phyloP scores from a whole-genome alignment of 2,797 vertebrate species.

The Paguma larvata region DNA sequence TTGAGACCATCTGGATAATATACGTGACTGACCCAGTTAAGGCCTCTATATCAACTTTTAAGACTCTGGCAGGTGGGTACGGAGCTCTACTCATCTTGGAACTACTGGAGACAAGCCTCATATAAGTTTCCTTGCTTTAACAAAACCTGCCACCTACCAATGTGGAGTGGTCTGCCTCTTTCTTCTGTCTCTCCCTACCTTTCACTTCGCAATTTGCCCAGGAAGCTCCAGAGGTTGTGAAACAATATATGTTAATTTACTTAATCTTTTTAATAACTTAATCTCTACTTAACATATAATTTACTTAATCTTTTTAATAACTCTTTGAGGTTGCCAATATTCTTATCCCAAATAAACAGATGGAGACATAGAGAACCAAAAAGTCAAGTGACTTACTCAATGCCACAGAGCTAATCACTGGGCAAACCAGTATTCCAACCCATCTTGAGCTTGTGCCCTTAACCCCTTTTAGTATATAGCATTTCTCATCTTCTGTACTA shows the following conservation, averaged over 20 bases:
- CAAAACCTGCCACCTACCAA: neutral
- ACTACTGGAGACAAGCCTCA: neutral
- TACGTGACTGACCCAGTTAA: neutral
- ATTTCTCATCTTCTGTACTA: fast-evolving
- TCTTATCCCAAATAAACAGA: neutral
- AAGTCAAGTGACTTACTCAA: neutral
- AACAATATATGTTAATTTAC: neutral
- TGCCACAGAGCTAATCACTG: neutral
- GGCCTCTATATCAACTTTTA: neutral
- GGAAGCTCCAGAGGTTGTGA: neutral
- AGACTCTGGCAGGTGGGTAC: neutral
- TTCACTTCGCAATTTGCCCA: too few relatives aligned
- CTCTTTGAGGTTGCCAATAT: neutral
- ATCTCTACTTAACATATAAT: neutral
- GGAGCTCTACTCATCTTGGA: neutral
- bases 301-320: neutral
- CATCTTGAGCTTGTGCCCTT: neutral
- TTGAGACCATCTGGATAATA: neutral
- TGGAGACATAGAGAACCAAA: neutral
- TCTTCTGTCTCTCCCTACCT: neutral
- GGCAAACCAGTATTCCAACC: neutral
- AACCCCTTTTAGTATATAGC: neutral
- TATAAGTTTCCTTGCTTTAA: neutral
- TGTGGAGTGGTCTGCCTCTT: neutral
- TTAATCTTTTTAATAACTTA: neutral